A percentile compares a stretch with the other conserved stretches of the same genome.
Evolutionary conservation across 2,888 invertebrate genomes (phyloP).

Genomic region (Shargacucullia verbasci): DNA sequence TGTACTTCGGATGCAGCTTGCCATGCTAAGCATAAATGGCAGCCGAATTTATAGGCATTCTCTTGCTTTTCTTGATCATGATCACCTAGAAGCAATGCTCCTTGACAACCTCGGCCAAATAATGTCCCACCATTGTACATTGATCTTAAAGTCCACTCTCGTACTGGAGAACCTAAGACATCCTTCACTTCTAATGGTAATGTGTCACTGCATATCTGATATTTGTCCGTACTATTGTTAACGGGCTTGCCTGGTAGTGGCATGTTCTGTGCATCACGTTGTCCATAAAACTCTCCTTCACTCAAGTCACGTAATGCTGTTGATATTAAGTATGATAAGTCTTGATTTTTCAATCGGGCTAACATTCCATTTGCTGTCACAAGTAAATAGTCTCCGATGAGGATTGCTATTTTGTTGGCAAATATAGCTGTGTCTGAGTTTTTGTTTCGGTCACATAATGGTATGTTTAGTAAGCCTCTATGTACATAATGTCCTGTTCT

Average conservation of each 20-base stretch:
- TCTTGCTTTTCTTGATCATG: conserved; percentile 91
- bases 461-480: conserved; percentile 87
- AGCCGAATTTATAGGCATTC: conserved; percentile 93
- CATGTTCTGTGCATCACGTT: conserved; percentile 92
- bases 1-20: conserved; percentile 90
- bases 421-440: conserved; percentile 92
- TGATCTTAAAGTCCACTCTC: conserved; percentile 93
- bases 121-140: conserved; percentile 91
- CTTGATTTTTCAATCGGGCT: conserved; percentile 91
- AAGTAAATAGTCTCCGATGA: conserved; percentile 95
- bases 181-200: conserved; percentile 77
- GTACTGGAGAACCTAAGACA: conserved; percentile 88
- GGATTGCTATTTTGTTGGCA: conserved; percentile 96
- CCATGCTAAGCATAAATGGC: conserved; percentile 94
- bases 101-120: conserved; percentile 93
- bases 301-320: conserved; percentile 94
- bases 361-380: conserved; percentile 95
- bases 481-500: conserved; percentile 95
- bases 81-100: conserved; percentile 93
- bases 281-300: conserved; percentile 94
- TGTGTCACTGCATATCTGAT: conserved; percentile 75
- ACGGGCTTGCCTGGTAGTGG: conserved; percentile 91
- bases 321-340: conserved; percentile 94
- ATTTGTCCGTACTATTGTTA: conserved; percentile 63
- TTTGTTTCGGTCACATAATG: conserved; percentile 82